Conservation (phyloP, 1,140 invertebrate genomes). For the Drosophila littoralis region DNA sequence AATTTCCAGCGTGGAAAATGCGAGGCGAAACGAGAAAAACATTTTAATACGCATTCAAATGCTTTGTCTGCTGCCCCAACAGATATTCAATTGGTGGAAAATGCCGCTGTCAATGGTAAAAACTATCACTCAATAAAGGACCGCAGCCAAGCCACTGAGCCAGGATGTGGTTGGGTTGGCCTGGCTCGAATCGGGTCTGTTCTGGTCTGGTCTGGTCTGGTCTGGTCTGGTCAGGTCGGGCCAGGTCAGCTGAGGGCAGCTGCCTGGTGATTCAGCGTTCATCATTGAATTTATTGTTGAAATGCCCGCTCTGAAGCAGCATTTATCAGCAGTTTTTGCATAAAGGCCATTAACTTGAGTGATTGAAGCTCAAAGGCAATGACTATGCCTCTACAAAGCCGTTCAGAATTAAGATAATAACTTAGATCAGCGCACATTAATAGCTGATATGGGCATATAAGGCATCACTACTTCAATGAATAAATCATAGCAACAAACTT, state of each 20-base stretch:
- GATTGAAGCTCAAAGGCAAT: conserved; percentile 9
- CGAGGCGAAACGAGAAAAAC: conserved; percentile 21
- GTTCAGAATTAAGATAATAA: conserved; percentile 5
- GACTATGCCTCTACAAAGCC: conserved; percentile 10
- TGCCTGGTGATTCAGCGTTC: conserved; percentile 62
- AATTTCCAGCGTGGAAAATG: conserved; percentile 58
- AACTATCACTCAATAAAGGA: conserved; percentile 72
- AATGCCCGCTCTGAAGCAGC: conserved; percentile 29
- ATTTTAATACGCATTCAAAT: conserved; percentile 64
- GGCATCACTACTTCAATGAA: not conserved
- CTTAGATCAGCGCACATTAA: not conserved
- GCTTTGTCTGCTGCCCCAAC: conserved; percentile 54
- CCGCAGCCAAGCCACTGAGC: conserved; percentile 22
- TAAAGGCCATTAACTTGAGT: conserved; percentile 6
- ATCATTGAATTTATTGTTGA: conserved; percentile 61
- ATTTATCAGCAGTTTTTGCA: conserved; percentile 59
- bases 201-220: not conserved
- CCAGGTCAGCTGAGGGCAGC: conserved; percentile 2
- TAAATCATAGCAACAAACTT: not conserved
- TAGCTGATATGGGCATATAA: not conserved
- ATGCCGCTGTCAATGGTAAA: conserved; percentile 57
- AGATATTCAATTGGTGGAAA: conserved; percentile 77
- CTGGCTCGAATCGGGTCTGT: not conserved
- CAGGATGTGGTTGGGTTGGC: conserved; percentile 42
- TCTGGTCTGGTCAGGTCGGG: not conserved